Conservation (phyloP, 2,113 vertebrate species). For the Corapipo altera region DNA sequence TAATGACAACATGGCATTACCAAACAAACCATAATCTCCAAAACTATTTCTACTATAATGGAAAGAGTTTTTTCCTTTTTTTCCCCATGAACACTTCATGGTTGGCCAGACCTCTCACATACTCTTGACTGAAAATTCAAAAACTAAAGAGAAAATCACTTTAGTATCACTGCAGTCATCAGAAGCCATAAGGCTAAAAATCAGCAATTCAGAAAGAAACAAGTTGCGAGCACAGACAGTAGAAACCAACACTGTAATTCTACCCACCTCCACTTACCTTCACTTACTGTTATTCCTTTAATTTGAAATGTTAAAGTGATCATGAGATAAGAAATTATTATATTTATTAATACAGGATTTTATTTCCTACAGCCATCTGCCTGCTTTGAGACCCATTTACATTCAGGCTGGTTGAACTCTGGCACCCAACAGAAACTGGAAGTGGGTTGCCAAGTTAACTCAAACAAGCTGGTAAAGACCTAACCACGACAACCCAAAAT, state of each 20-base stretch:
- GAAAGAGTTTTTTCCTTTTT: not conserved
- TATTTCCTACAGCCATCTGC: constrained; percentile 1
- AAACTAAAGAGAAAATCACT: not conserved
- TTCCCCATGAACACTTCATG: not conserved
- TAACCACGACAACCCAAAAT: not conserved
- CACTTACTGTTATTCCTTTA: constrained; percentile 59
- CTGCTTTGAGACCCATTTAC: not conserved
- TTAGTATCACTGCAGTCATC: not conserved
- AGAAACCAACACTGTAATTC: not conserved
- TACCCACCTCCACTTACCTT: constrained; percentile 73
- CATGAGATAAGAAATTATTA: constrained; percentile 31
- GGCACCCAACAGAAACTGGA: not conserved
- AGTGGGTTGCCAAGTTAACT: not conserved
- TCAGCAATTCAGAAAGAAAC: not conserved
- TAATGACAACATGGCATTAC: not conserved
- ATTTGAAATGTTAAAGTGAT: constrained; percentile 53
- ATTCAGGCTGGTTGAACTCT: not conserved
- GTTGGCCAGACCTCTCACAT: not conserved
- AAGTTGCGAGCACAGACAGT: not conserved
- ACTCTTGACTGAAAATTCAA: not conserved
- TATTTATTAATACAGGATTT: constrained; percentile 38
- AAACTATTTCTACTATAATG: not conserved
- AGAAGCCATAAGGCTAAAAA: not conserved
- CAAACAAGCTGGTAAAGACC: not conserved
- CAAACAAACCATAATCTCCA: not conserved